Conservation (phyloP, 2,113 vertebrate species). For the Notiomystis cincta region DNA sequence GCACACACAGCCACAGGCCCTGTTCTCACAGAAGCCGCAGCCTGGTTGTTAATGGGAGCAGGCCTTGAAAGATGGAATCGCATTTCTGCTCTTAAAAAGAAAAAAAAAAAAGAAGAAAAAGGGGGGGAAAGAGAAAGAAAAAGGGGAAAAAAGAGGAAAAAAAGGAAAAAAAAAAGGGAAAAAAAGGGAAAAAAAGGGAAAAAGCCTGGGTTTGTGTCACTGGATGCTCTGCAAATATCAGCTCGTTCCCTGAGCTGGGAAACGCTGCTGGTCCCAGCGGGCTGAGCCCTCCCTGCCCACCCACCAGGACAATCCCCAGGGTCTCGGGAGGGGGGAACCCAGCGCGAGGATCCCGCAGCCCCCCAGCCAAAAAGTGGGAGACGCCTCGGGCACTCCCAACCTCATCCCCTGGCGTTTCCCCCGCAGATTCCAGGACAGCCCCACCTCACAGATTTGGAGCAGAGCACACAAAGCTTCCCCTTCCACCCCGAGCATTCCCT, state of each 20-base stretch:
- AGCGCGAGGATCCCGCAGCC: neutral
- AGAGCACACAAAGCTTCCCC: neutral
- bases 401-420: neutral
- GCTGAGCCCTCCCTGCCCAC: neutral
- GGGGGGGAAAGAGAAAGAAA: no score
- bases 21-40: neutral
- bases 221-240: neutral
- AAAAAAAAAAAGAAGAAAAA: no score
- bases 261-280: neutral
- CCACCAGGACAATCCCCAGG: neutral
- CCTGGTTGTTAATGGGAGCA: neutral
- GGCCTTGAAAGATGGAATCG: neutral
- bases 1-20: neutral
- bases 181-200: no score
- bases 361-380: neutral
- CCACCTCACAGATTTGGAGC: neutral
- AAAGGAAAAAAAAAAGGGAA: neutral
- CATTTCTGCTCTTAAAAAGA: neutral
- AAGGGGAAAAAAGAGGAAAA: no score
- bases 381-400: neutral
- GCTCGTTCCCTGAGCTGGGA: neutral
- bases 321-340: accelerated
- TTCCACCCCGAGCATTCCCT: neutral
- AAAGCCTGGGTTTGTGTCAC: neutral
- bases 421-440: neutral